phyloP scores from a whole-genome alignment of 2,888 invertebrate genomes.

The Protodeltote pygarga region DNA sequence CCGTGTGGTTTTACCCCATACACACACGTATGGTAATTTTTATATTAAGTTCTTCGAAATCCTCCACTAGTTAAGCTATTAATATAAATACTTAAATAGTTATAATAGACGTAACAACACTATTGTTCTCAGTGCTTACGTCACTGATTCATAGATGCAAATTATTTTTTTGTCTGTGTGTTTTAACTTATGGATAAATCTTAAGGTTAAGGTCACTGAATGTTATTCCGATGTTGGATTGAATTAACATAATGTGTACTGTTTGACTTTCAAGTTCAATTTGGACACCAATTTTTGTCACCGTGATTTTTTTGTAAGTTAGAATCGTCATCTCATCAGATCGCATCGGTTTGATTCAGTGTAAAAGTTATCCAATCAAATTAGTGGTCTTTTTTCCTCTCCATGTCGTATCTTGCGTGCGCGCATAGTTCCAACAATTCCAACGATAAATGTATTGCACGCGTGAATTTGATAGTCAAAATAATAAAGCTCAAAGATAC shows the following conservation, averaged over 20 bases:
- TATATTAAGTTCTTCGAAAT: background rate
- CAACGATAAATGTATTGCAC: too few relatives aligned
- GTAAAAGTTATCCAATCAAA: too few relatives aligned
- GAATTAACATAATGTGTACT: background rate
- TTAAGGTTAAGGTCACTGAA: slow-evolving; percentile 31
- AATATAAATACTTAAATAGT: slow-evolving; percentile 9
- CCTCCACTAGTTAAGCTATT: slow-evolving; percentile 14
- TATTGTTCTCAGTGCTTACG: slow-evolving; percentile 26
- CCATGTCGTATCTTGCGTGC: too few relatives aligned
- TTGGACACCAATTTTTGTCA: background rate
- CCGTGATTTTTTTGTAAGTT: too few relatives aligned
- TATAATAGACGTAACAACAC: background rate
- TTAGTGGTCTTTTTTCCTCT: too few relatives aligned
- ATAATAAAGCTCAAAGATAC: too few relatives aligned
- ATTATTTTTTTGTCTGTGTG: slow-evolving; percentile 12
- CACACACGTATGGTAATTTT: background rate
- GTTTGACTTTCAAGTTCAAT: background rate
- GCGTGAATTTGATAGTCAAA: too few relatives aligned
- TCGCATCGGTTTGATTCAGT: too few relatives aligned
- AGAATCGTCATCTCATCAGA: too few relatives aligned
- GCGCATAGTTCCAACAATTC: too few relatives aligned
- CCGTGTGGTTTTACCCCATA: slow-evolving; percentile 7
- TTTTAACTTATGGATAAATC: slow-evolving; percentile 21
- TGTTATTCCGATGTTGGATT: slow-evolving; percentile 2
- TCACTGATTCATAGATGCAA: slow-evolving; percentile 21